These are phyloP conservation scores for Rana temporaria DNA, from an alignment of 2,113 vertebrate genomes.

Conservation along the genomic window DNA sequence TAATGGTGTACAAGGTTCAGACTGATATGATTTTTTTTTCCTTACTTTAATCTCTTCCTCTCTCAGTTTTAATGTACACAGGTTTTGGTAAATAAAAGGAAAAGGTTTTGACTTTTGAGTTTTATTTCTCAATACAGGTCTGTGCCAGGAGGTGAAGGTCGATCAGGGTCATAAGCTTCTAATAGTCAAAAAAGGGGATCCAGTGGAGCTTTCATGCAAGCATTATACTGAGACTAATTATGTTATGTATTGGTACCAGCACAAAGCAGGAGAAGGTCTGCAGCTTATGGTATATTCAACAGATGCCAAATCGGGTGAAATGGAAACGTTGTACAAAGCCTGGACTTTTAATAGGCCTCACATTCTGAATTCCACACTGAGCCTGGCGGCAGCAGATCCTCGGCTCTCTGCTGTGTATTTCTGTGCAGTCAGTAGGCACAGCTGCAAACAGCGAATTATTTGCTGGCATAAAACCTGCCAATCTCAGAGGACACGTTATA, in stretches of 20 bases:
- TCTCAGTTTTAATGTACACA: no score
- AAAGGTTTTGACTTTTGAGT: background rate
- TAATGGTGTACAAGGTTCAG: no score
- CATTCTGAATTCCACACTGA: background rate
- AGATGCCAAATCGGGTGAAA: background rate
- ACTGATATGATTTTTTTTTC: no score
- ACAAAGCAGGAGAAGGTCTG: background rate
- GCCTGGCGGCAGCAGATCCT: background rate
- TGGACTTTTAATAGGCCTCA: background rate
- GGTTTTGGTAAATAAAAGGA: background rate
- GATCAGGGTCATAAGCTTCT: background rate
- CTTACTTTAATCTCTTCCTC: no score
- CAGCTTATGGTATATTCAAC: conserved; percentile 22
- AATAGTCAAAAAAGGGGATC: background rate
- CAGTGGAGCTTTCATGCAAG: background rate
- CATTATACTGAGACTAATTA: background rate
- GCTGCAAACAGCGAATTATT: background rate
- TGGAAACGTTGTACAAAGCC: background rate
- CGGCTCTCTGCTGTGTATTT: conserved; percentile 23
- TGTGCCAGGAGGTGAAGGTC: background rate
- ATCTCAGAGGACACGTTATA: background rate
- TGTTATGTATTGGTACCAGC: conserved; percentile 30
- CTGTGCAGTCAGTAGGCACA: conserved; percentile 43
- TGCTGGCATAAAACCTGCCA: background rate
- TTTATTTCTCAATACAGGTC: background rate